phyloP scores from a whole-genome alignment of 2,888 invertebrate species.

The Phalera bucephala region DNA sequence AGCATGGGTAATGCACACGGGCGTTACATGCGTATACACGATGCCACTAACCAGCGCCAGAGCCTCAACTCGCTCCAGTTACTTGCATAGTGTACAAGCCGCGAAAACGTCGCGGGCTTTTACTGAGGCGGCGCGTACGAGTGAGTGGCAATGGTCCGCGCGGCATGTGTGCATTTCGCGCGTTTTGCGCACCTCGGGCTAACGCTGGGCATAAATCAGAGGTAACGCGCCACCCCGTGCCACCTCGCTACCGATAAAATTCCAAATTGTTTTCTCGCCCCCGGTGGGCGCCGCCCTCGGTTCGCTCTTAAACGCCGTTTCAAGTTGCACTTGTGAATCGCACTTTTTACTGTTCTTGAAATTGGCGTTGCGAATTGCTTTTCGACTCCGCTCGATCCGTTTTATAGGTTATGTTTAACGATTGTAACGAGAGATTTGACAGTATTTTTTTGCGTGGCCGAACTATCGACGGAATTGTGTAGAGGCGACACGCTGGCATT shows the following conservation, averaged over 20 bases:
- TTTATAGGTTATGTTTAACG: slow-evolving; percentile 50
- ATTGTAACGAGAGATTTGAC: slow-evolving; percentile 35
- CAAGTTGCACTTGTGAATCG: slow-evolving; percentile 83
- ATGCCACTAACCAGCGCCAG: too few relatives aligned
- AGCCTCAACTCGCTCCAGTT: too few relatives aligned
- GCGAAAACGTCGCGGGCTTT: too few relatives aligned
- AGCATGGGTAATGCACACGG: too few relatives aligned
- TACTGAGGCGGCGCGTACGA: slow-evolving; percentile 34
- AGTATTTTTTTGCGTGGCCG: slow-evolving; percentile 49
- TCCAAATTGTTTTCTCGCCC: slow-evolving; percentile 82
- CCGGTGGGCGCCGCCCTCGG: slow-evolving; percentile 79
- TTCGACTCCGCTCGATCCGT: slow-evolving; percentile 60
- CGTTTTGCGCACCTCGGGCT: slow-evolving; percentile 62
- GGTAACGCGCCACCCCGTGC: slow-evolving; percentile 59
- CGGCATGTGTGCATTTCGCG: slow-evolving; percentile 67
- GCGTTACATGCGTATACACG: too few relatives aligned
- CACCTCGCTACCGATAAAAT: slow-evolving; percentile 73
- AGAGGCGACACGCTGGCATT: slow-evolving; percentile 72
- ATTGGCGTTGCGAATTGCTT: slow-evolving; percentile 77
- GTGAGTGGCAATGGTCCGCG: slow-evolving; percentile 55
- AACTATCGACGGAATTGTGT: slow-evolving; percentile 57
- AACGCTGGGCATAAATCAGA: slow-evolving; percentile 78
- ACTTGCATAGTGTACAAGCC: too few relatives aligned
- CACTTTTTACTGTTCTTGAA: slow-evolving; percentile 81
- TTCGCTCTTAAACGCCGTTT: slow-evolving; percentile 82